Evolutionary conservation across 1,140 invertebrate species (phyloP).

Genomic region (Tetramorium simillimum): DNA sequence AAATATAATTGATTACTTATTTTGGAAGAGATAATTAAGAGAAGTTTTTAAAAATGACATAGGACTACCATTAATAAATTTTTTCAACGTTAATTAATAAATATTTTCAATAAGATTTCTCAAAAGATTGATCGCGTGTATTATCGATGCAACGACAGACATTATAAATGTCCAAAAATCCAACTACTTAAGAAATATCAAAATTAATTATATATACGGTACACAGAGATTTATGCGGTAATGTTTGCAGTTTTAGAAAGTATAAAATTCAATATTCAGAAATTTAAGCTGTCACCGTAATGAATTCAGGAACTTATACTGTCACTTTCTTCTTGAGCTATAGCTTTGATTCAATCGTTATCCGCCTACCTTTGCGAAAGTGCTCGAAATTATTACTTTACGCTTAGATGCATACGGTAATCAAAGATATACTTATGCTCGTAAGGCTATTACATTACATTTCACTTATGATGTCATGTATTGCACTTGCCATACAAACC

Average conservation of each 20-base stretch:
- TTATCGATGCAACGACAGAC: too few relatives aligned
- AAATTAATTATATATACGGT: neutral
- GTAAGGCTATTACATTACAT: neutral
- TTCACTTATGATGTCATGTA: neutral
- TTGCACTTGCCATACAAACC: neutral
- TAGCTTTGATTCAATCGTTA: neutral
- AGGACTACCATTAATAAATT: neutral
- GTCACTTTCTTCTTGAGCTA: neutral
- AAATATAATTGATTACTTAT: neutral
- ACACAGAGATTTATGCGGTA: neutral
- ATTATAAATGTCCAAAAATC: too few relatives aligned
- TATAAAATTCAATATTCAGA: neutral
- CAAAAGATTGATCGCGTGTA: too few relatives aligned
- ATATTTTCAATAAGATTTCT: too few relatives aligned
- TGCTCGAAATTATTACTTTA: neutral
- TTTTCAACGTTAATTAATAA: too few relatives aligned
- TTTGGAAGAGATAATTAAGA: neutral
- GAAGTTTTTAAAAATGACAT: neutral
- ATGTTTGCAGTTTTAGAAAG: slow-evolving; percentile 2
- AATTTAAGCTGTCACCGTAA: neutral
- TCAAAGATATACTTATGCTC: neutral
- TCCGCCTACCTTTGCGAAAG: neutral
- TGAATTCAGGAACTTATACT: neutral
- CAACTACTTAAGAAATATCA: neutral
- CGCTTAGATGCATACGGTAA: neutral